Evolutionary conservation across 2,113 vertebrate genomes (phyloP).

Genomic region (Lophius piscatorius): DNA sequence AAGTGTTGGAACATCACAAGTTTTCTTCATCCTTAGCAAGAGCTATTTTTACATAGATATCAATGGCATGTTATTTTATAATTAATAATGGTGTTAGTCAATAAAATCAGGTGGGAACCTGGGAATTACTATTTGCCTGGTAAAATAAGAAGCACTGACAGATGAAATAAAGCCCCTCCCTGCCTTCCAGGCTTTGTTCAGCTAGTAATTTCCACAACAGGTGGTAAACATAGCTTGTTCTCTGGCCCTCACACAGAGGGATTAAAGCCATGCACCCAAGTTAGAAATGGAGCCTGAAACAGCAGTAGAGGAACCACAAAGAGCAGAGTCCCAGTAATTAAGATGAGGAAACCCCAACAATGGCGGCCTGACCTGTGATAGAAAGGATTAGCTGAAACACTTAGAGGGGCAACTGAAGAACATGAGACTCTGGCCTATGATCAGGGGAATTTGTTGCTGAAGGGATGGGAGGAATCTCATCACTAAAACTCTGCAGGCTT

Average conservation of each 20-base stretch:
- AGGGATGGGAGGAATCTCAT: constrained; percentile 45
- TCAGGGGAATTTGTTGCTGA: constrained; percentile 36
- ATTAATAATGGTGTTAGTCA: too few species aligned
- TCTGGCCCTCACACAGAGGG: constrained; percentile 39
- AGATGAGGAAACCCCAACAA: constrained; percentile 71
- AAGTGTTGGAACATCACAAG: too few species aligned
- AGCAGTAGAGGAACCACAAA: constrained; percentile 60
- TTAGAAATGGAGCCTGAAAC: constrained; percentile 66
- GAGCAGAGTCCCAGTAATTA: constrained; percentile 63
- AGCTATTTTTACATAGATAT: too few species aligned
- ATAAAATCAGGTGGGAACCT: too few species aligned
- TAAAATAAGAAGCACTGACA: constrained; percentile 34
- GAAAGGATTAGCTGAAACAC: constrained; percentile 66
- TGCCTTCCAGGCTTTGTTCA: constrained; percentile 53
- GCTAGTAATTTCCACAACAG: constrained; percentile 74
- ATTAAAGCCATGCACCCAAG: constrained; percentile 39
- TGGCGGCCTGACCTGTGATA: constrained; percentile 54
- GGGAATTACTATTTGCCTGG: constrained; percentile 5
- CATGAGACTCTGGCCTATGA: constrained; percentile 65
- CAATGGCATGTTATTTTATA: too few species aligned
- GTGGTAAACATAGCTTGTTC: constrained; percentile 68
- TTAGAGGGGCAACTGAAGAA: constrained; percentile 61
- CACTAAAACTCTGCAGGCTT: background rate
- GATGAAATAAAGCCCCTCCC: constrained; percentile 30
- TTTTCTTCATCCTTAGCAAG: too few species aligned